Base-by-base conservation (phyloP, 53 echinoderm and acorn worm genomes). In the Astropecten irregularis region DNA sequence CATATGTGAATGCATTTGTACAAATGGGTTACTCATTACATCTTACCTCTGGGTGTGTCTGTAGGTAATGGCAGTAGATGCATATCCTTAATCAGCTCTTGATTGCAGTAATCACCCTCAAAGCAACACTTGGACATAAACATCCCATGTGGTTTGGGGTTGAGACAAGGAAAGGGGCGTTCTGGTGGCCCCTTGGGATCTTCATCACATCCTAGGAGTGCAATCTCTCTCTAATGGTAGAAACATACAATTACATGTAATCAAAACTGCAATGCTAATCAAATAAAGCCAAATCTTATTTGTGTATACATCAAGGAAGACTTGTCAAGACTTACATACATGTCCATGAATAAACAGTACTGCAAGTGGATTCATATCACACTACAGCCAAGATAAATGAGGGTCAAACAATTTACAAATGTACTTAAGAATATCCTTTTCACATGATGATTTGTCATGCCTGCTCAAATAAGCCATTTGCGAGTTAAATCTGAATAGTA, bases 81-180 rank as follows among this genome's bases (percentile, higher is more conserved):
- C 47, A 68, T 69, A 29, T 82, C 35, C 20, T 63, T 57, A 7
- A 58, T 53, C 61, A 90, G 47, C n/a, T 90, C 60, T 2, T 40
- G 38, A 77, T 90, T 90, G 35, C 90, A 90, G 44, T 77, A 90
- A 62, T 90, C 90, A 9, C 1, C 30, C 9, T 79, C 69, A 22
- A 29, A 30, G 30, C 87, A 87, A 47, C 90, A 90, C 60, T 68
- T 79, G 36, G 85, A 88, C 71, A 88, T 88, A 51, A 40, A 88
- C 82, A 9, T 22, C 26, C 62, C 16, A 35, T 33, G 68, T 0
- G 82, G 63, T 52, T 68, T 4, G 5, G 47, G 37, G 38, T 79
- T 88, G 61, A 71, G 82, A 40, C 88, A 88, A 0, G 72, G 69
- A 42, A 88, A 88, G 9, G 16, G 77, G 15, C 88, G 49, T 29